Percentiles rank a stretch among this genome's conserved stretches.
These are phyloP conservation scores for Dipodomys merriami DNA, from an alignment of 2,113 vertebrate genomes.

Conservation along the genomic window DNA sequence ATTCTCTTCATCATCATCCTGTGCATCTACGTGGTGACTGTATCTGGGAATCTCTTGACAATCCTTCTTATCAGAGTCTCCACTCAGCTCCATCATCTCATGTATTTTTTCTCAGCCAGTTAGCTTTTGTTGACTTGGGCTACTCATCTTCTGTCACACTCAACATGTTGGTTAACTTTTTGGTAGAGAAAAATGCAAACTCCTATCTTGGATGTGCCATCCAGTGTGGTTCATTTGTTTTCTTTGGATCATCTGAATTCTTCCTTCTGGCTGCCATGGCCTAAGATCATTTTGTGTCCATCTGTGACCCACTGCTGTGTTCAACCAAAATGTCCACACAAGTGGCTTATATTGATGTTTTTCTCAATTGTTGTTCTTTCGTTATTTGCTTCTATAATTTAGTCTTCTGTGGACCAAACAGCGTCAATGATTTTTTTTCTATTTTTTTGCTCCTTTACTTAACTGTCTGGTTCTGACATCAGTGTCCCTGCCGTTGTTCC, in stretches of 20 bases:
- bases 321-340: conserved; percentile 40
- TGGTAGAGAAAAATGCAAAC: background rate
- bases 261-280: conserved; percentile 64
- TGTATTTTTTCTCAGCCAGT: conserved; percentile 62
- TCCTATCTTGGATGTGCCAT: conserved; percentile 11
- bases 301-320: conserved; percentile 53
- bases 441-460: conserved; percentile 66
- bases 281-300: conserved; percentile 62
- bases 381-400: conserved; percentile 6
- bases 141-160: conserved; percentile 61
- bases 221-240: background rate
- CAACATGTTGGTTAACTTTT: conserved; percentile 62
- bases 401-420: conserved; percentile 66
- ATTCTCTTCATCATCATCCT: conserved; percentile 57
- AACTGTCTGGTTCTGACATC: conserved; percentile 31
- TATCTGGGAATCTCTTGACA: conserved; percentile 57
- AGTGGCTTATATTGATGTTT: background rate
- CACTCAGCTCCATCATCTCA: conserved; percentile 44
- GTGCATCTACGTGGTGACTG: background rate
- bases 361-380: background rate
- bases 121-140: conserved; percentile 52
- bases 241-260: conserved; percentile 30
- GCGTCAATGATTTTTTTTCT: conserved; percentile 71
- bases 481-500: background rate
- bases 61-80: conserved; percentile 47